Conservation (phyloP, 2,113 vertebrate species). For the Bucco capensis region DNA sequence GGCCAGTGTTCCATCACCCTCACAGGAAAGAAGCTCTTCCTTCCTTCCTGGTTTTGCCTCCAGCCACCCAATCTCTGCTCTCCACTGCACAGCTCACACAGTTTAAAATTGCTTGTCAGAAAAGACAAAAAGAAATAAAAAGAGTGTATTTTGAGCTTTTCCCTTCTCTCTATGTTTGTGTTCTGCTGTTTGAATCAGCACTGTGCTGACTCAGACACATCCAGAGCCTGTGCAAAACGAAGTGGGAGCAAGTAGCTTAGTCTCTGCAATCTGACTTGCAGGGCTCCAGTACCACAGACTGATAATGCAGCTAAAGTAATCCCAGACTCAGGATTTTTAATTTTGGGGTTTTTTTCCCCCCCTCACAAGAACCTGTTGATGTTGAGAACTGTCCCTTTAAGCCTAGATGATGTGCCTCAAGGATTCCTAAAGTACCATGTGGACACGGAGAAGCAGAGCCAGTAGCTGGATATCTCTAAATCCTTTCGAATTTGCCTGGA, state of each 20-base stretch:
- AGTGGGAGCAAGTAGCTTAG: not conserved
- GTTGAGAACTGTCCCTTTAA: not conserved
- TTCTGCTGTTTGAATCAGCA: not conserved
- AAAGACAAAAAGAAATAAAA: not conserved
- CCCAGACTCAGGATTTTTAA: not conserved
- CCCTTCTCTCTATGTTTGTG: not conserved
- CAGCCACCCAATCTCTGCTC: not conserved
- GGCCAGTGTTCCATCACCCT: no score
- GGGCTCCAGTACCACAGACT: not conserved
- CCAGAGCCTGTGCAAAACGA: not conserved
- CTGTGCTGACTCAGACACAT: rapidly evolving
- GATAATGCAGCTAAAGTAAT: not conserved
- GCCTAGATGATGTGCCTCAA: no score
- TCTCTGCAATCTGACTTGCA: not conserved
- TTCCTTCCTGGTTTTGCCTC: not conserved
- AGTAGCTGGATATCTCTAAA: not conserved
- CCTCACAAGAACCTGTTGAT: not conserved
- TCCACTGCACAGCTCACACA: not conserved
- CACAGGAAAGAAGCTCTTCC: not conserved
- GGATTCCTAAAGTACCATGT: not conserved
- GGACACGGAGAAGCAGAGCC: not conserved
- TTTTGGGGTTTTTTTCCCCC: not conserved
- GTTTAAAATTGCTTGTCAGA: not conserved
- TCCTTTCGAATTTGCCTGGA: not conserved
- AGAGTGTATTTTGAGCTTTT: not conserved